Evolutionary conservation across 1,140 invertebrate species (phyloP), one percentile per base, ranked within the genome.

Genomic region (Trachymyrmex cornetzi): DNA sequence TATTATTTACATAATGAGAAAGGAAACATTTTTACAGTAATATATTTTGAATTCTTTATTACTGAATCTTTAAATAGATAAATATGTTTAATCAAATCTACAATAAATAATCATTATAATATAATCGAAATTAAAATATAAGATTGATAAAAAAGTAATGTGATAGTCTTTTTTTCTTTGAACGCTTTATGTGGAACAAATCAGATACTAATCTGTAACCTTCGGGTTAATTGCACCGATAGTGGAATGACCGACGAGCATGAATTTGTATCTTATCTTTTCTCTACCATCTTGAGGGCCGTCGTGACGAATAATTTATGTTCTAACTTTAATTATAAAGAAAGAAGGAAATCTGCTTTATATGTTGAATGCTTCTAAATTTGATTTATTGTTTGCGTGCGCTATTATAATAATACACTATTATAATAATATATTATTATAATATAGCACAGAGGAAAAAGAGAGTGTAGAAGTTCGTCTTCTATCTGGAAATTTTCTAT

Each of bases 181-280:
- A 75, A 63, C 38, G 38, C 9, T 44, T 44, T 44, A 11, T 48
- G 24, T 63, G 19, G 5, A 79, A 34, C 30, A 22, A 77, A 24
- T 59, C 11, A 24, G 38, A 75, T 50, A 50, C n/a, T 4, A 27
- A 34, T 79, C 59, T 79, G 48, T 9, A 12, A 14, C 19, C n/a
- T 79, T 79, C 27, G 19, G 0, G 63, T 27, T 30, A 50, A 66
- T 3, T 50, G 24, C 44, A 24, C 11, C 12, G 24, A 79, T 64
- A 79, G 16, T 64, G 19, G 24, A 79, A 66, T 66, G 24, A 66
- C 19, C 44, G 38, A 30, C 9, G 16, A 27, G 19, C 38, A 79
- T 48, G 44, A 79, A 66, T 79, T 27, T 59, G 16, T 50, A 79
- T 27, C 61, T 79, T 79, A 79, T 79, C 61, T 66, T 9, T 34